Conservation (phyloP, 2,797 vertebrate genomes). For the Sebastes iracundus region DNA sequence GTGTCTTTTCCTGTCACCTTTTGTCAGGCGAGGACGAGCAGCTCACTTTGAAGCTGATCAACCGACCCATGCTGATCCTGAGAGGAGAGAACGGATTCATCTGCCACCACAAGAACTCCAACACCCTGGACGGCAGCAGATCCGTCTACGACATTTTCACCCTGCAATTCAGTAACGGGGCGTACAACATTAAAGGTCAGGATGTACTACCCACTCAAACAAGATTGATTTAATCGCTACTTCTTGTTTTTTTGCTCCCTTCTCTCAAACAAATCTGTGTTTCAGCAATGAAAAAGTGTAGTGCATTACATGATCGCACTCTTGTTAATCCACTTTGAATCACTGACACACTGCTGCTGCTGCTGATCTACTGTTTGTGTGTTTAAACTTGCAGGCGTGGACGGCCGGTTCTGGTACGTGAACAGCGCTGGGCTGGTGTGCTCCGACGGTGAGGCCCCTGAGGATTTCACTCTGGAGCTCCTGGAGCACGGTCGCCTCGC, state of each 20-base stretch:
- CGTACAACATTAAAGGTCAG: constrained; percentile 94
- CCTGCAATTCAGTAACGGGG: constrained; percentile 89
- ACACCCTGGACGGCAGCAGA: constrained; percentile 92
- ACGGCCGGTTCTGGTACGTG: constrained; percentile 92
- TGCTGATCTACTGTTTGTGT: not conserved
- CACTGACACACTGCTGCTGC: not conserved
- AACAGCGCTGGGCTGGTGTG: constrained; percentile 89
- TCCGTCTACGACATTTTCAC: constrained; percentile 94
- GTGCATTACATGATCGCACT: not conserved
- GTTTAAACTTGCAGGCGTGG: constrained; percentile 79
- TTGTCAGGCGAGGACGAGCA: constrained; percentile 90
- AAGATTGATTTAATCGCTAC: not conserved
- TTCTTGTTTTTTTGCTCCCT: not conserved
- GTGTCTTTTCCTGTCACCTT: not conserved
- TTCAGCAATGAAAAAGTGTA: not conserved
- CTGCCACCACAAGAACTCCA: constrained; percentile 92
- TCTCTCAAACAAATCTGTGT: not conserved
- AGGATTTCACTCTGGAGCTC: constrained; percentile 94
- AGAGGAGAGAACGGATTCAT: constrained; percentile 94
- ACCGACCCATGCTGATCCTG: constrained; percentile 94
- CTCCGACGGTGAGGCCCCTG: constrained; percentile 90
- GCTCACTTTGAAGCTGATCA: constrained; percentile 93
- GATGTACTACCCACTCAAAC: not conserved
- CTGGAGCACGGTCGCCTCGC: constrained; percentile 89
- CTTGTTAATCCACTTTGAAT: not conserved